Conservation (phyloP, 2,113 vertebrate genomes). For the Mormyrus lacerda region DNA sequence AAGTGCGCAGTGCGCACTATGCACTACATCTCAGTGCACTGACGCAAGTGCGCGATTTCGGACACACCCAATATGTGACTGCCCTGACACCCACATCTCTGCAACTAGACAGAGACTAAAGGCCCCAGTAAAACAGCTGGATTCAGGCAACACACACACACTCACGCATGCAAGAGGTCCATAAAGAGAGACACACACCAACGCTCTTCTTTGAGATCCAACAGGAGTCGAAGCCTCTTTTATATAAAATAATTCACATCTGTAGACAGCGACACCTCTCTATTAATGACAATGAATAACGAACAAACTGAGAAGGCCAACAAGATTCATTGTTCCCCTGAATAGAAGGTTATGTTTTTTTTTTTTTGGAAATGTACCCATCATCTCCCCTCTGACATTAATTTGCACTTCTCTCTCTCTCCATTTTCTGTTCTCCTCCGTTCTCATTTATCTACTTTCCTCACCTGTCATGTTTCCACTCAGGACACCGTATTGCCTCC, state of each 20-base stretch:
- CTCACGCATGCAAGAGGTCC: neutral
- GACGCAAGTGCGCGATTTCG: no score
- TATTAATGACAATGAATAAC: conserved; percentile 1
- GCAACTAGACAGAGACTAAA: neutral
- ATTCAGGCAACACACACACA: neutral
- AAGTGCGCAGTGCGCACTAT: no score
- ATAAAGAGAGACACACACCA: neutral
- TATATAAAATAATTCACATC: neutral
- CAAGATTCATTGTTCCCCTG: neutral
- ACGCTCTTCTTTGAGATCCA: neutral
- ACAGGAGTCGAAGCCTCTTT: neutral
- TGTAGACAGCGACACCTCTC: neutral
- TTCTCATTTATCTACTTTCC: conserved; percentile 11
- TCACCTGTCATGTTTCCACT: conserved; percentile 13
- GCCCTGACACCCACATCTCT: neutral
- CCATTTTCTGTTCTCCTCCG: neutral
- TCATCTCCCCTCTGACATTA: neutral
- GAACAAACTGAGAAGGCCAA: neutral
- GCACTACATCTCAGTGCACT: no score
- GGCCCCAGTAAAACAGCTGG: neutral
- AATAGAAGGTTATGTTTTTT: neutral
- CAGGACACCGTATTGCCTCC: neutral
- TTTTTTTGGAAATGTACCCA: neutral
- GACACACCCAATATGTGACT: no score
- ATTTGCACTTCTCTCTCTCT: conserved; percentile 12